phyloP scores from a whole-genome alignment of 2,113 vertebrate species.

The Onychostoma macrolepis region DNA sequence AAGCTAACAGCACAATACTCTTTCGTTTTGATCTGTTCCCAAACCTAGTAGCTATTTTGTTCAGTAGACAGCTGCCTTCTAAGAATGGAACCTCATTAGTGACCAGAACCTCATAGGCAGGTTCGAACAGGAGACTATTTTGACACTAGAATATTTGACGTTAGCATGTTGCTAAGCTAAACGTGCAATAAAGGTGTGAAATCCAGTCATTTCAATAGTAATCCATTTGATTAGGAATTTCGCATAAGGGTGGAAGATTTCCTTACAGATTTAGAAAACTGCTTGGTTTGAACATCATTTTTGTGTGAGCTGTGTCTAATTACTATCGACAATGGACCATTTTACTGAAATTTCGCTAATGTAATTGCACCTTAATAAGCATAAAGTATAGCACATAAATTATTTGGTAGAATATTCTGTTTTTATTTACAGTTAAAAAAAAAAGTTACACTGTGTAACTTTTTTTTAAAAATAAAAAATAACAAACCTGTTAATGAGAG shows the following conservation, averaged over 20 bases:
- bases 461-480: too few relatives aligned
- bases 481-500: too few relatives aligned
- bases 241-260: background rate
- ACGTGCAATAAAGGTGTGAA: background rate
- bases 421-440: too few relatives aligned
- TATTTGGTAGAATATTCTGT: background rate
- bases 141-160: background rate
- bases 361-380: background rate
- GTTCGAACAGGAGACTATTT: background rate
- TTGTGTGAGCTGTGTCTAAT: background rate
- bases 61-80: background rate
- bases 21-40: background rate
- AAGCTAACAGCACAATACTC: background rate
- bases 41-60: background rate
- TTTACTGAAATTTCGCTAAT: background rate
- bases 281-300: background rate
- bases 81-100: background rate
- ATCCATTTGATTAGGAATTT: background rate
- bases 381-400: background rate
- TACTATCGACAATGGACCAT: background rate
- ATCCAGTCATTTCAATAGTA: background rate
- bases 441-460: too few relatives aligned
- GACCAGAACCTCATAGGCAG: background rate
- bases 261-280: background rate
- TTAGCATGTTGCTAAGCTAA: conserved; percentile 1